These are phyloP conservation scores for Ctenopoma multispine DNA, from an alignment of 2,797 vertebrate species.

Conservation along the genomic window DNA sequence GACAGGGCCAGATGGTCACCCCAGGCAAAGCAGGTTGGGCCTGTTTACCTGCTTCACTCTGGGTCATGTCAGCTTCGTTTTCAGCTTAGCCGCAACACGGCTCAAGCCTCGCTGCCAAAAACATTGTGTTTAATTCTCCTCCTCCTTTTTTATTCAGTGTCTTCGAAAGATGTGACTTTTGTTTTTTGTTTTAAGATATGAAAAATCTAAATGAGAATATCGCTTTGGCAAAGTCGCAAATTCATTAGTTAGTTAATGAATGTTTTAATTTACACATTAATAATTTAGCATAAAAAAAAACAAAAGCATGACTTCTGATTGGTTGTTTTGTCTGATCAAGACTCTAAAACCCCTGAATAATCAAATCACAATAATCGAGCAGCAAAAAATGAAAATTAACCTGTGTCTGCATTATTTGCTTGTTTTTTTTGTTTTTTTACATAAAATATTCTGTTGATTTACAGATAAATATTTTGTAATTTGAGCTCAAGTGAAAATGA, in stretches of 20 bases:
- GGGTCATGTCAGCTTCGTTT: constrained; percentile 84
- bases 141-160: constrained; percentile 1
- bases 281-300: background rate
- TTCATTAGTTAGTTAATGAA: background rate
- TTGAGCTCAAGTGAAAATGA: background rate
- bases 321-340: background rate
- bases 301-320: background rate
- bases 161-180: constrained; percentile 21
- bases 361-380: background rate
- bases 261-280: background rate
- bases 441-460: background rate
- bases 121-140: constrained; percentile 46
- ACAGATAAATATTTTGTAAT: too few relatives aligned
- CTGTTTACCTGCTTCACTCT: constrained; percentile 85
- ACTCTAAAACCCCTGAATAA: background rate
- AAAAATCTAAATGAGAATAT: too few relatives aligned
- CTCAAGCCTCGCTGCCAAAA: constrained; percentile 75
- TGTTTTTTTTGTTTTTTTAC: too few relatives aligned
- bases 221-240: too few relatives aligned
- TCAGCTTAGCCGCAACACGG: constrained; percentile 80
- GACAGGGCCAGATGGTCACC: constrained; percentile 86
- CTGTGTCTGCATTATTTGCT: background rate
- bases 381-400: background rate
- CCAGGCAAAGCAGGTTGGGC: constrained; percentile 84
- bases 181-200: too few relatives aligned